These are phyloP conservation scores for Fulmarus glacialis DNA, from an alignment of 2,113 vertebrate genomes.

Conservation along the genomic window DNA sequence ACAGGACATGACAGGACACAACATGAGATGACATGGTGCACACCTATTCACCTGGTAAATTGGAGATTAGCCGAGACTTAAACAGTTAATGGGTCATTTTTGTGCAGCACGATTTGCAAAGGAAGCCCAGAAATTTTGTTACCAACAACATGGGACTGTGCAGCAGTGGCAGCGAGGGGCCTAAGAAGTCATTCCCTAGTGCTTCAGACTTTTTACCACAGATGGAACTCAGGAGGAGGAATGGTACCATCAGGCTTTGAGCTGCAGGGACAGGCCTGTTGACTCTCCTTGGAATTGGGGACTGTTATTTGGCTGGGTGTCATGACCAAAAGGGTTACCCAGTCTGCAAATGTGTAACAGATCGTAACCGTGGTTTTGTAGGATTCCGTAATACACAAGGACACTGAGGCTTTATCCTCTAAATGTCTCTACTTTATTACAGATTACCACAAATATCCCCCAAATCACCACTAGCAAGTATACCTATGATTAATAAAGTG, in stretches of 20 bases:
- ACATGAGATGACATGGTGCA: not conserved
- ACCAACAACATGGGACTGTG: not conserved
- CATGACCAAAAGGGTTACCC: not conserved
- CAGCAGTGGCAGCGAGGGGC: not conserved
- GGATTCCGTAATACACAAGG: not conserved
- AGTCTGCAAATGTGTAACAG: not conserved
- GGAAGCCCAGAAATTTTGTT: not conserved
- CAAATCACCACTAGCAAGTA: not conserved
- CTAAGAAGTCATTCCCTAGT: not conserved
- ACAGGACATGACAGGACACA: not conserved
- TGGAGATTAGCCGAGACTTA: not conserved
- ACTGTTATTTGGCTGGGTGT: not conserved
- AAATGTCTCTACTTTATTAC: not conserved
- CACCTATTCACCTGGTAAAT: not conserved
- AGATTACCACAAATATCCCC: not conserved
- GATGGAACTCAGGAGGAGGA: not conserved
- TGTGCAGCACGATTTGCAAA: not conserved
- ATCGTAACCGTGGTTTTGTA: rapidly evolving
- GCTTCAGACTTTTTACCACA: not conserved
- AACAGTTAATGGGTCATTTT: not conserved
- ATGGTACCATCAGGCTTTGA: not conserved
- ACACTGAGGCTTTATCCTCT: not conserved
- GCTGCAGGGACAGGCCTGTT: not conserved
- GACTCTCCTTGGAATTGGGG: not conserved
- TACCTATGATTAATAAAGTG: not conserved